phyloP scores from a whole-genome alignment of 2,888 invertebrate genomes.

The Baccha elongata region DNA sequence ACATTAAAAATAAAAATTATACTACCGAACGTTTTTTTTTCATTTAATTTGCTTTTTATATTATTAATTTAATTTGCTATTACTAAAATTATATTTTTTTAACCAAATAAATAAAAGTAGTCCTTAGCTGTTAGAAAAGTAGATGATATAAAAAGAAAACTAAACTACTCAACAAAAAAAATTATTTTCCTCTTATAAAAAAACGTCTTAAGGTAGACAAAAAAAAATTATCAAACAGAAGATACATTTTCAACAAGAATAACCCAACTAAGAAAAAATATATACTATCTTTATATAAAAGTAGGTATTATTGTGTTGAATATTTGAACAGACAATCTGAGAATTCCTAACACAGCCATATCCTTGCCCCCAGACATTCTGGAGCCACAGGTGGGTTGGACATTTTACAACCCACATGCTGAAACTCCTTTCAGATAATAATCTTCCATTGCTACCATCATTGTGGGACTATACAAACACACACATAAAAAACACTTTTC shows the following conservation, averaged over 20 bases:
- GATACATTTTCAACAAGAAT: neutral
- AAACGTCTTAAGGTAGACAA: neutral
- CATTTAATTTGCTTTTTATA: too few species aligned
- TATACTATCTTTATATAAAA: too few species aligned
- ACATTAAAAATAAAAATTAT: too few species aligned
- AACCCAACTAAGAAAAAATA: neutral
- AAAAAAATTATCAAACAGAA: neutral
- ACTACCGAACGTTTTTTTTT: too few species aligned
- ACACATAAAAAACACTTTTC: slow-evolving; percentile 36
- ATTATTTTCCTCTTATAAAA: too few species aligned
- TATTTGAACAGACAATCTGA: slow-evolving; percentile 31
- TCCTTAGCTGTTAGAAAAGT: neutral
- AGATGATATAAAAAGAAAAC: neutral
- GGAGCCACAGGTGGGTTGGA: slow-evolving; percentile 65
- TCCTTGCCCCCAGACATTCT: slow-evolving; percentile 37
- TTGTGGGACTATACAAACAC: slow-evolving; percentile 21
- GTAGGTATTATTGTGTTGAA: slow-evolving; percentile 5
- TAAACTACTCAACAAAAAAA: neutral
- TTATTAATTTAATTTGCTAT: too few species aligned
- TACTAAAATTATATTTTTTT: too few species aligned
- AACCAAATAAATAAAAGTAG: too few species aligned
- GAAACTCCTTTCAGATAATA: slow-evolving; percentile 35
- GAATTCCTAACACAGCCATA: slow-evolving; percentile 37
- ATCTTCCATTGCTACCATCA: slow-evolving; percentile 23
- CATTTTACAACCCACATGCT: slow-evolving; percentile 34